Evolutionary conservation across 2,797 vertebrate genomes (phyloP).

Genomic region (Enteromius paludinosus): DNA sequence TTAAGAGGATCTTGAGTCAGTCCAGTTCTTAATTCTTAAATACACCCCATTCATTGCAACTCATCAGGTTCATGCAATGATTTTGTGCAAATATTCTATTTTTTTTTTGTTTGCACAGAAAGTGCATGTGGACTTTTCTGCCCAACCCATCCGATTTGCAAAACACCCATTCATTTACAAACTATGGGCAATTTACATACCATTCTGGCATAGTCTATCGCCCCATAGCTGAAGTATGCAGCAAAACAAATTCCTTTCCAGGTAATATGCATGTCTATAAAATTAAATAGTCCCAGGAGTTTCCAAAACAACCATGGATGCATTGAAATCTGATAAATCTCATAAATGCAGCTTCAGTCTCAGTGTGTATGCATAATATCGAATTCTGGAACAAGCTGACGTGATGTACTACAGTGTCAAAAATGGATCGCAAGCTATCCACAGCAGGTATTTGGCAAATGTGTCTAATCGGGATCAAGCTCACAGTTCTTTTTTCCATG

Average conservation of each 20-base stretch:
- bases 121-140: not conserved
- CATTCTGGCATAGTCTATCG: slow-evolving; percentile 12
- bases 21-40: slow-evolving; percentile 6
- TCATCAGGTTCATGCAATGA: not conserved
- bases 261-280: slow-evolving; percentile 6
- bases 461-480: slow-evolving; percentile 3
- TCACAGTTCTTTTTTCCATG: not conserved
- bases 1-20: slow-evolving; percentile 28
- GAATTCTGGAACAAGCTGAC: slow-evolving; percentile 50
- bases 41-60: not conserved
- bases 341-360: slow-evolving; percentile 13
- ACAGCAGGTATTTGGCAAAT: slow-evolving; percentile 51
- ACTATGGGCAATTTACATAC: slow-evolving; percentile 24
- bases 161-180: slow-evolving; percentile 34
- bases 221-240: slow-evolving; percentile 27
- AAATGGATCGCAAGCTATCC: slow-evolving; percentile 56
- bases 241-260: slow-evolving; percentile 41
- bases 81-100: not conserved
- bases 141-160: not conserved
- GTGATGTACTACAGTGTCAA: slow-evolving; percentile 55
- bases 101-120: not conserved
- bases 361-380: slow-evolving; percentile 57
- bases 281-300: not conserved
- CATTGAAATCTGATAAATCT: slow-evolving; percentile 25
- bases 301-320: slow-evolving; percentile 24